Percentiles rank a stretch among this genome's conserved stretches.
Conservation (phyloP, 2,888 invertebrate genomes). For the Desoria tigrina region DNA sequence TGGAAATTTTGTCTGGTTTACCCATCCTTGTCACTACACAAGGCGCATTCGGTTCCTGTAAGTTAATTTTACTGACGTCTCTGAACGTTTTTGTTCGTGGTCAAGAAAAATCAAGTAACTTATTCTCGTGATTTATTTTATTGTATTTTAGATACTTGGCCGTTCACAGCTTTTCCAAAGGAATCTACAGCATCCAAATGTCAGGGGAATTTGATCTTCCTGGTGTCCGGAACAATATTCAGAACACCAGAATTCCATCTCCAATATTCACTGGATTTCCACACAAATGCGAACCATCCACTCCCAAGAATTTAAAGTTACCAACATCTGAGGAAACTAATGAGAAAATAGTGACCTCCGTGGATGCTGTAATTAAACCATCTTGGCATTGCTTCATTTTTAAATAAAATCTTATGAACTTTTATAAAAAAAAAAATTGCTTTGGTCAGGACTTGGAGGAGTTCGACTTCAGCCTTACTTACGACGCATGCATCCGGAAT, state of each 20-base stretch:
- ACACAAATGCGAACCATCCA: constrained; percentile 23
- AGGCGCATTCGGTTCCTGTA: constrained; percentile 25
- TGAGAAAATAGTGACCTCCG: background rate
- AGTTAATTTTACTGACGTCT: background rate
- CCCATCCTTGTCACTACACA: constrained; percentile 27
- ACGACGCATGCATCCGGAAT: constrained; percentile 25
- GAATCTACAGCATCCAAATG: constrained; percentile 22
- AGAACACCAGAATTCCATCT: constrained; percentile 24
- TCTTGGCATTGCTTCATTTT: too few relatives aligned
- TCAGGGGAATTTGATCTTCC: constrained; percentile 1
- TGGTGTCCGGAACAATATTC: background rate
- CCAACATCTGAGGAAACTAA: background rate
- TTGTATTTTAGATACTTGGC: constrained; percentile 21
- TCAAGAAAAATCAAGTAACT: too few relatives aligned
- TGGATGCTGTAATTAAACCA: too few relatives aligned
- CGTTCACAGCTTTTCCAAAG: constrained; percentile 27
- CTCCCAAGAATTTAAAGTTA: background rate
- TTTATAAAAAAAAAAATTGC: too few relatives aligned
- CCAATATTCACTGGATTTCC: constrained; percentile 27
- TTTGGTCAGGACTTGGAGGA: constrained; percentile 3
- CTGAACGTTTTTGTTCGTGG: background rate
- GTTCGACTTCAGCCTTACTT: constrained; percentile 27
- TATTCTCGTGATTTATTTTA: too few relatives aligned
- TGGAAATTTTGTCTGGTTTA: constrained; percentile 35
- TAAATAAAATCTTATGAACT: too few relatives aligned